These are phyloP conservation scores for Torymus auratus DNA, from an alignment of 2,888 invertebrate genomes.

Conservation along the genomic window DNA sequence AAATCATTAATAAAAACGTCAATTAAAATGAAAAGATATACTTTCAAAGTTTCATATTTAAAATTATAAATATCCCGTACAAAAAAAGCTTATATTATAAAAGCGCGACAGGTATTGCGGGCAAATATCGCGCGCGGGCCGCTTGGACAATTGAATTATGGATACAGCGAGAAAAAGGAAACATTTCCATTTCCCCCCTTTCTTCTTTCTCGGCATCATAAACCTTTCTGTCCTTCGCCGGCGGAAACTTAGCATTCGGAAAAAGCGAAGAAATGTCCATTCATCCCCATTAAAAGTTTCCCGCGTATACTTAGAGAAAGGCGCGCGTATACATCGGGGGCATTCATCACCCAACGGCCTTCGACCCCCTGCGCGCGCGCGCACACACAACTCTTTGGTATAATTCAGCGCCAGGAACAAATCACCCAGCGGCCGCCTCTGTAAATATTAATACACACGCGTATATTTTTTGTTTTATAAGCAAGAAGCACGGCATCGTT, in stretches of 20 bases:
- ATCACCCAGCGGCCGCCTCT: constrained; percentile 32
- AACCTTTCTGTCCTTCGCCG: neutral
- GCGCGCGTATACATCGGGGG: neutral
- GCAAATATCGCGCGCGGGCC: too few species aligned
- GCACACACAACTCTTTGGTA: neutral
- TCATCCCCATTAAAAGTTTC: constrained; percentile 40
- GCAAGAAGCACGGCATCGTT: neutral
- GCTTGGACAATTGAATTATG: too few species aligned
- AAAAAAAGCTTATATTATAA: too few species aligned
- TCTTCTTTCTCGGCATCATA: neutral
- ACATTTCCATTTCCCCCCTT: too few species aligned
- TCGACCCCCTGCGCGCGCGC: neutral
- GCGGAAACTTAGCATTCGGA: neutral
- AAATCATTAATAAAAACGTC: too few species aligned
- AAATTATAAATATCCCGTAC: too few species aligned
- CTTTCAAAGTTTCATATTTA: too few species aligned
- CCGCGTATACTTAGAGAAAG: neutral
- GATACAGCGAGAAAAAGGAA: too few species aligned
- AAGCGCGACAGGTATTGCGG: too few species aligned
- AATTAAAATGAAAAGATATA: too few species aligned
- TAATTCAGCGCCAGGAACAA: constrained; percentile 31
- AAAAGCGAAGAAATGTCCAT: constrained; percentile 12
- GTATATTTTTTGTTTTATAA: neutral
- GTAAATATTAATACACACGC: constrained; percentile 36
- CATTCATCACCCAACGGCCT: constrained; percentile 40